Conservation (phyloP, 1,140 invertebrate genomes). For the Pseudomyrmex gracilis region DNA sequence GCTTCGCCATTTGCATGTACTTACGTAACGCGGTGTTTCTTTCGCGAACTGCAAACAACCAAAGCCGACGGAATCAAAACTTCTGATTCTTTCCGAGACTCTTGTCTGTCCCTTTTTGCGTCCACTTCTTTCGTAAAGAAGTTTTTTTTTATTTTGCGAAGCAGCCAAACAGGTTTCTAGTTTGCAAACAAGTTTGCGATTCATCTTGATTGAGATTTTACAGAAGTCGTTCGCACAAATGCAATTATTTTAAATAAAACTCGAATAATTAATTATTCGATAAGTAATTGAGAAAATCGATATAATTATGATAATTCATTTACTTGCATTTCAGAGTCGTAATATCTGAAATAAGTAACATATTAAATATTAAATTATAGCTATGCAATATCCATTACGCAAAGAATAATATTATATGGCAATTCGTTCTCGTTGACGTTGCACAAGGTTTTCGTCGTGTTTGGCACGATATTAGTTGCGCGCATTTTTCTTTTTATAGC, state of each 20-base stretch:
- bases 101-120: constrained; percentile 15
- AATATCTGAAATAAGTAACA: neutral
- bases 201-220: neutral
- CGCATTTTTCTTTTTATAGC: constrained; percentile 33
- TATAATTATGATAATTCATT: neutral
- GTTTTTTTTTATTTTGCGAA: neutral
- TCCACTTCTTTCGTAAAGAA: neutral
- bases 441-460: neutral
- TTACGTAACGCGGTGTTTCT: constrained; percentile 34
- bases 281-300: neutral
- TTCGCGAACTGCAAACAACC: constrained; percentile 26
- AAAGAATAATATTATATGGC: constrained; percentile 49
- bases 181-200: neutral
- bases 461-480: constrained; percentile 50
- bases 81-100: neutral
- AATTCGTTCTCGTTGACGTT: constrained; percentile 38
- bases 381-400: constrained; percentile 15
- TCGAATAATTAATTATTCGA: neutral
- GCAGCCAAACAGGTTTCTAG: neutral
- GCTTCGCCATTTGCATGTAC: constrained; percentile 35
- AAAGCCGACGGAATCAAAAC: neutral
- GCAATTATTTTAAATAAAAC: neutral
- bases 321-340: neutral
- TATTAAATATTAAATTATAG: too few relatives aligned
- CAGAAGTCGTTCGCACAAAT: neutral